Conservation (phyloP, 2,888 invertebrate species). For the Drosophila atroscutellata region DNA sequence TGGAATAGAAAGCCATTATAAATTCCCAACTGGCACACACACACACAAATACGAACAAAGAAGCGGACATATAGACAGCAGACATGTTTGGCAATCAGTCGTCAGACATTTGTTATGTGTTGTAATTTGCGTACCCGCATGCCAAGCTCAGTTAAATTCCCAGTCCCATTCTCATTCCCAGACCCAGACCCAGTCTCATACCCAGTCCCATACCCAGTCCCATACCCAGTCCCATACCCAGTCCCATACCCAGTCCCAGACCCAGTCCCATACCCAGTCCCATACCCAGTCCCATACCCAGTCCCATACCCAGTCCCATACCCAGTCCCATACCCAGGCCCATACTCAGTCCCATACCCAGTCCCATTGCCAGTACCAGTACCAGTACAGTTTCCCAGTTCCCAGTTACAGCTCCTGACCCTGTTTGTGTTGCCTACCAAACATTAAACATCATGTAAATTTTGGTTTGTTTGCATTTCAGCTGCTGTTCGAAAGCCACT, state of each 20-base stretch:
- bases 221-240: background rate
- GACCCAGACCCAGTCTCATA: background rate
- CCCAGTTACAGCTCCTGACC: background rate
- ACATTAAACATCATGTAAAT: constrained; percentile 74
- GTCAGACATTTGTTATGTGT: constrained; percentile 76
- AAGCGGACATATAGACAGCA: constrained; percentile 12
- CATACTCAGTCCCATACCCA: constrained; percentile 1
- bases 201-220: background rate
- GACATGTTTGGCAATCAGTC: constrained; percentile 69
- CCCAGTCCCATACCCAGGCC: no score
- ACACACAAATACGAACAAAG: background rate
- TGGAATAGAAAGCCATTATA: constrained; percentile 66
- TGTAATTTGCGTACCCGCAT: constrained; percentile 72
- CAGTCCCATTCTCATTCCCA: background rate
- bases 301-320: background rate
- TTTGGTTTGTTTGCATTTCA: constrained; percentile 53
- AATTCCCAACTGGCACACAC: constrained; percentile 64
- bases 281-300: background rate
- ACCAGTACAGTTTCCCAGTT: background rate
- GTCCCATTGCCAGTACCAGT: background rate
- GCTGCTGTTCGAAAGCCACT: constrained; percentile 3
- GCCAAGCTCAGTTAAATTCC: constrained; percentile 18
- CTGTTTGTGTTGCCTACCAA: constrained; percentile 36
- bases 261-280: background rate
- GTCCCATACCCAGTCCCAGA: constrained; percentile 4